Conservation (phyloP, 2,888 invertebrate genomes). For the Sympetrum striolatum region DNA sequence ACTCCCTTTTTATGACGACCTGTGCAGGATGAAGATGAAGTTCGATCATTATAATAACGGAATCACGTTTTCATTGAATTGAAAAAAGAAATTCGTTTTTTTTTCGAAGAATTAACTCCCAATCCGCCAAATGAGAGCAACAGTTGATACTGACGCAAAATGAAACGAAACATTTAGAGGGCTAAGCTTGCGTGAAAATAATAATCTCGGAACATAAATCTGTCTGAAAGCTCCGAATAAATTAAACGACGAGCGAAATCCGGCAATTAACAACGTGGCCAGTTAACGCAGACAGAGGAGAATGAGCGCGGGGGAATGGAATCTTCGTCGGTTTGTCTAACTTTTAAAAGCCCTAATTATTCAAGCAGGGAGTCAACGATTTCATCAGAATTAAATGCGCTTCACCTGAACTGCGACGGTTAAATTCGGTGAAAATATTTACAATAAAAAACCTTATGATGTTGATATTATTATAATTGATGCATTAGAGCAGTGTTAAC, state of each 20-base stretch:
- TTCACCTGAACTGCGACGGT: too few relatives aligned
- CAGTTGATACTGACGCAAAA: neutral
- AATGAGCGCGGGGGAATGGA: too few relatives aligned
- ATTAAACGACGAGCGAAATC: neutral
- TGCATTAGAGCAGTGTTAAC: too few relatives aligned
- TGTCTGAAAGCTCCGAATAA: neutral
- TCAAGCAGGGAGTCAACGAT: too few relatives aligned
- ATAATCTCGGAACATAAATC: neutral
- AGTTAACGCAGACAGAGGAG: neutral
- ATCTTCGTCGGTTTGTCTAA: too few relatives aligned
- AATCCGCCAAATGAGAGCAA: neutral
- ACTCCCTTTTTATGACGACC: neutral
- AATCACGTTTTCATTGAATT: too few relatives aligned
- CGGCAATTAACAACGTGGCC: neutral
- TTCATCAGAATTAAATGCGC: too few relatives aligned
- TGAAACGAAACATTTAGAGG: neutral
- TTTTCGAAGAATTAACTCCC: neutral
- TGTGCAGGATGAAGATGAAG: neutral
- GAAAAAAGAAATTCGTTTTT: neutral
- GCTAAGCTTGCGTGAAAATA: neutral
- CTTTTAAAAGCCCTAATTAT: too few relatives aligned
- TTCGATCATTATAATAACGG: too few relatives aligned
- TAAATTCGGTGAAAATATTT: too few relatives aligned
- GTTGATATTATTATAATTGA: too few relatives aligned
- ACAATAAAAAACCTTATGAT: too few relatives aligned